These are phyloP conservation scores for Pelodiscus sinensis DNA, from an alignment of 2,113 vertebrate species.

Conservation along the genomic window DNA sequence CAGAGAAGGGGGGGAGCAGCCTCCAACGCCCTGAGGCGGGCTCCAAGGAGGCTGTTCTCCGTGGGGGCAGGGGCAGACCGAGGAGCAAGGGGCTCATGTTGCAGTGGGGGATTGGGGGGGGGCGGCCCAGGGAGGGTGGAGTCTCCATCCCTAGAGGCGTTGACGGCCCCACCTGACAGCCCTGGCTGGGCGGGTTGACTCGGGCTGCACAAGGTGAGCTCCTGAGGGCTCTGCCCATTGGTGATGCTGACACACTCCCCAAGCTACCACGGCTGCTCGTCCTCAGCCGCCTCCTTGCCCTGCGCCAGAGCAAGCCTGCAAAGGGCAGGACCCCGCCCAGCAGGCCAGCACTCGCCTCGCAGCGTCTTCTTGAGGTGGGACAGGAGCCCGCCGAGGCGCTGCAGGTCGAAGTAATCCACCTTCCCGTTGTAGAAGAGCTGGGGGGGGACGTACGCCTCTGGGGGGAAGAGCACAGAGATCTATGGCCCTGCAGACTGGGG, in stretches of 20 bases:
- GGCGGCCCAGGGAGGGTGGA: no score
- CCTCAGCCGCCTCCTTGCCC: neutral
- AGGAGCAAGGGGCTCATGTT: no score
- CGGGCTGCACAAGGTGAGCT: no score
- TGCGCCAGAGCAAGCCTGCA: neutral
- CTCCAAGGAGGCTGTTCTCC: no score
- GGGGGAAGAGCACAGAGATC: neutral
- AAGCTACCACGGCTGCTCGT: neutral
- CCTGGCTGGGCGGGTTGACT: no score
- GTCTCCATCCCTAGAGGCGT: no score
- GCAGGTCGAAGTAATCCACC: constrained; percentile 98
- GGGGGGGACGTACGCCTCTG: constrained; percentile 94
- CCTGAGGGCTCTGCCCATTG: no score
- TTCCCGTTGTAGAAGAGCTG: constrained; percentile 99
- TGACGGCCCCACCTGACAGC: no score
- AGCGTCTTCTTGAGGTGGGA: constrained; percentile 97
- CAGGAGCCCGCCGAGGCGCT: constrained; percentile 94
- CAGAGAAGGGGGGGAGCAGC: no score
- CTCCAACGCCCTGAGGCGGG: no score
- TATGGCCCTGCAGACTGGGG: neutral
- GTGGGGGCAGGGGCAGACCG: no score
- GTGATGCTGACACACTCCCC: neutral
- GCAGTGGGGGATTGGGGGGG: no score
- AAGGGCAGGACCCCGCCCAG: neutral
- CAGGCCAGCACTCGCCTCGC: constrained; percentile 82